These are phyloP conservation scores for Callionymus lyra DNA, from an alignment of 2,113 vertebrate species.

Conservation along the genomic window DNA sequence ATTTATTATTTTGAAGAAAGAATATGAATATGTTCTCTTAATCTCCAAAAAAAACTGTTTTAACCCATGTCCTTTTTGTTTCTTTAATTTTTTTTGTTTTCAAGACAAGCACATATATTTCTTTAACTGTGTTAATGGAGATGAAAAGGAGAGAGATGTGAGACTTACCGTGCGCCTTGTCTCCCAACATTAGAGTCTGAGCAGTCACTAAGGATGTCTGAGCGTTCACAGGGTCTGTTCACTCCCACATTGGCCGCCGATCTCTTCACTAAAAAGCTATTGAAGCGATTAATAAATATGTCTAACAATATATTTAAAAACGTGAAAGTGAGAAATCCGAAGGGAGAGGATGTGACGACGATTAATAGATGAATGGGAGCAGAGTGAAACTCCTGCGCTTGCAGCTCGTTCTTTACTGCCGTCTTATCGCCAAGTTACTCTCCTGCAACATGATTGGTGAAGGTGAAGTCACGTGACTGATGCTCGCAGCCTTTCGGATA, in stretches of 20 bases:
- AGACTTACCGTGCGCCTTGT: slow-evolving; percentile 59
- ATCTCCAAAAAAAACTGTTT: too few species aligned
- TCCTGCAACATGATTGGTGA: slow-evolving; percentile 44
- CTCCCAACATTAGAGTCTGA: slow-evolving; percentile 53
- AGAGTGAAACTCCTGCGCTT: slow-evolving; percentile 36
- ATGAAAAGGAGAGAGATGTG: not conserved
- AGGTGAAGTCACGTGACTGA: slow-evolving; percentile 46
- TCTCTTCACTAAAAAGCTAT: not conserved
- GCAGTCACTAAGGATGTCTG: slow-evolving; percentile 22
- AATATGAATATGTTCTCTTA: too few species aligned
- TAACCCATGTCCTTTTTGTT: too few species aligned
- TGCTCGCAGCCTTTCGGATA: slow-evolving; percentile 12
- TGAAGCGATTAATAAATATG: not conserved
- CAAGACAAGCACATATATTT: too few species aligned
- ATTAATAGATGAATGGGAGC: slow-evolving; percentile 19
- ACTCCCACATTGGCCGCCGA: slow-evolving; percentile 29
- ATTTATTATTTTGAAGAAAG: too few species aligned
- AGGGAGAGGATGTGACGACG: not conserved
- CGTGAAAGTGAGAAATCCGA: slow-evolving; percentile 5
- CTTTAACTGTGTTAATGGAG: too few species aligned
- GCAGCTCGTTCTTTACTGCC: slow-evolving; percentile 32
- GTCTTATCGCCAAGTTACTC: slow-evolving; percentile 34
- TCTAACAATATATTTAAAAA: not conserved
- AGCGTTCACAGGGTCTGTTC: slow-evolving; percentile 8
- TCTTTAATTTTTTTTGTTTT: too few species aligned